Percentiles rank a stretch among this genome's conserved stretches.
These are phyloP conservation scores for Callionymus lyra DNA, from an alignment of 2,113 vertebrate genomes.

Conservation along the genomic window DNA sequence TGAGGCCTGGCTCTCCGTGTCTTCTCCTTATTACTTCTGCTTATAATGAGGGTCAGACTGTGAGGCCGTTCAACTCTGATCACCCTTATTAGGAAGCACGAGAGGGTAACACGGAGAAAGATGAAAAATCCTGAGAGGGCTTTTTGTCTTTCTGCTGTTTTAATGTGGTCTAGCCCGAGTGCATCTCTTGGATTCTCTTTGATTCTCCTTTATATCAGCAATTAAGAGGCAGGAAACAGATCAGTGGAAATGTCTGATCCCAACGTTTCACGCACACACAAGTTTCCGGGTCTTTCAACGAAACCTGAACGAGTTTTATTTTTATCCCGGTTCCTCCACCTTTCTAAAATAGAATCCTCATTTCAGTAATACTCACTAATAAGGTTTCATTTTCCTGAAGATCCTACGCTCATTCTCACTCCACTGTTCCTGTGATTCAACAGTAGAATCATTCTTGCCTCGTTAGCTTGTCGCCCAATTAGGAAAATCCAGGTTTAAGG, in stretches of 20 bases:
- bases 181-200: constrained; percentile 16
- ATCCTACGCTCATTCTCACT: no score
- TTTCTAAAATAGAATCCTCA: no score
- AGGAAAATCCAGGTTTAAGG: no score
- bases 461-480: no score
- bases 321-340: no score
- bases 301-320: no score
- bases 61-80: constrained; percentile 52
- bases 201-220: constrained; percentile 28
- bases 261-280: background rate
- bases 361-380: no score
- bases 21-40: constrained; percentile 47
- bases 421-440: no score
- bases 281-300: background rate
- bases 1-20: constrained; percentile 47
- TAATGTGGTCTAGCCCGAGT: constrained; percentile 9
- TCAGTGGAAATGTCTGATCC: constrained; percentile 3
- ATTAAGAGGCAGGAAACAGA: constrained; percentile 23
- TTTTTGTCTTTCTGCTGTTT: background rate
- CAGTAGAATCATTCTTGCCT: no score
- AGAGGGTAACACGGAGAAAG: constrained; percentile 14
- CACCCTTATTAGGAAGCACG: constrained; percentile 45
- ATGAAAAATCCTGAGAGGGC: constrained; percentile 5
- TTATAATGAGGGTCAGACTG: constrained; percentile 58
- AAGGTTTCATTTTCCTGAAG: no score